These are phyloP conservation scores for Tympanoctomys barrerae DNA, from an alignment of 2,797 vertebrate species.

Conservation along the genomic window DNA sequence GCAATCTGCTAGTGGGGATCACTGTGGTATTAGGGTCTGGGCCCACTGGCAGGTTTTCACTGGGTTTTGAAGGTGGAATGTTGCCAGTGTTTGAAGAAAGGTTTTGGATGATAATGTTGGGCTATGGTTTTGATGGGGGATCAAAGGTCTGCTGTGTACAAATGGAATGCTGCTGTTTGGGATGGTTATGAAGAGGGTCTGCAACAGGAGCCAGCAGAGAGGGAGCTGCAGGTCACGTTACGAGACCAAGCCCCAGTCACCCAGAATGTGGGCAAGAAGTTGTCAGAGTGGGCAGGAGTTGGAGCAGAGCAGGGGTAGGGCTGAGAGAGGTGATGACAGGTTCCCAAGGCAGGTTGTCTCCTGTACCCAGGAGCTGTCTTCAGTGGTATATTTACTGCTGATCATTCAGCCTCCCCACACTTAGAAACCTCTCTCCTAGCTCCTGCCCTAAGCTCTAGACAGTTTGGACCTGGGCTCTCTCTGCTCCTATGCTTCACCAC, in stretches of 20 bases:
- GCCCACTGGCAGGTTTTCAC: not conserved
- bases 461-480: not conserved
- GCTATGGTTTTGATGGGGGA: not conserved
- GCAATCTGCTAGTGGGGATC: not conserved
- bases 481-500: not conserved
- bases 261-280: not conserved
- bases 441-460: not conserved
- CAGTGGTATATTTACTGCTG: not conserved
- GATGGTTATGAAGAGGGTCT: not conserved
- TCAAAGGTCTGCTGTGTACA: not conserved
- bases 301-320: too few species aligned
- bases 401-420: not conserved
- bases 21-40: not conserved
- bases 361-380: rapidly evolving
- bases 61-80: not conserved
- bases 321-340: too few species aligned
- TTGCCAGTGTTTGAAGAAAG: not conserved
- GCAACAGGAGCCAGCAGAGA: not conserved
- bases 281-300: not conserved
- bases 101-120: not conserved
- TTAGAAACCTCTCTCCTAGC: not conserved
- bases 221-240: not conserved
- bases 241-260: not conserved
- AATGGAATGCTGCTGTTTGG: not conserved
- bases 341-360: not conserved